Base-by-base conservation (phyloP, 1,140 invertebrate genomes). In the Caenorhabditis briggsae region DNA sequence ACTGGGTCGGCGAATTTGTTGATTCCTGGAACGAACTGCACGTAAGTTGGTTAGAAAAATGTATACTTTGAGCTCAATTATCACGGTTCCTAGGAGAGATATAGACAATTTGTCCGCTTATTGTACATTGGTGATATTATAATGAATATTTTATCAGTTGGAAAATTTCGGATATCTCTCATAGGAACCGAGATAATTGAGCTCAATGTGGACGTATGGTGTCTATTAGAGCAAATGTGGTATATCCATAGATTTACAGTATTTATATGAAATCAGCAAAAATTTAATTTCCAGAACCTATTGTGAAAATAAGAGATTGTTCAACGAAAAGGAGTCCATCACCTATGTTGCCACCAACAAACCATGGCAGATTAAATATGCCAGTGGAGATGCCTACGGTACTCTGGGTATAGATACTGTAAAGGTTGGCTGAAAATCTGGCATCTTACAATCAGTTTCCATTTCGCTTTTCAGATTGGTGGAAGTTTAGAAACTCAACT, bases 1-100 rank as follows among this genome's bases (percentile, higher is more conserved):
- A 87, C 86, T 61, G 86, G 86, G 8, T 87, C 86, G 58, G 82
- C 86, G 2, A 87, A 87, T 55, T 25, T 87, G 1, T 74, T 84
- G 82, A 82, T 87, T 53, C 86, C 86, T 8, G 82, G 55, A 20
- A 70, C 82, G 12, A 84, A 65, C 25, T 87, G 86, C 64, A 82
- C 74, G 46, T 83, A 8, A 83, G 55, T 58, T 20, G 18, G 7
- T 43, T 56, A 12, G 78, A 82, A n/a, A 82, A 1, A 33, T 33
- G 33, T 2, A 33, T 33, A 33, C 3, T 33, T 33, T 3, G 3
- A 33, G 33, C 33, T 33, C 33, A 33, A 33, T 33, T 33, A 33
- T 33, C 33, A 33, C 3, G 33, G 33, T 33, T 33, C 33, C 33
- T 33, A 33, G 1, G 33, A 33, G 33, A 33, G 33, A 33, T 33